Conservation (phyloP, 2,888 invertebrate genomes). For the Idaea dimidiata region DNA sequence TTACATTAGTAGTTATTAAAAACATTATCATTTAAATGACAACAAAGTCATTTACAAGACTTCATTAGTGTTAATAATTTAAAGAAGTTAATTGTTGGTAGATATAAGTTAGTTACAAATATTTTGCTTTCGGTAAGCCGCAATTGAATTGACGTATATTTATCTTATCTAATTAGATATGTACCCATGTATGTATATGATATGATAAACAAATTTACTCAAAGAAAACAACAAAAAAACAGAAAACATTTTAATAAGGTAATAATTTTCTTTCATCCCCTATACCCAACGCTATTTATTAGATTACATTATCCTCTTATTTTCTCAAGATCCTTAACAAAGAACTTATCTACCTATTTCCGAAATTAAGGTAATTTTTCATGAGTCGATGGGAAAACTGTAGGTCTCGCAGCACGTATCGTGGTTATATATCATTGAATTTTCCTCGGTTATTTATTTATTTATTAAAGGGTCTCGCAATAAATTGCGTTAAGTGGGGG, state of each 20-base stretch:
- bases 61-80: too few relatives aligned
- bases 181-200: not conserved
- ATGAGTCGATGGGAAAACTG: slow-evolving; percentile 40
- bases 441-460: slow-evolving; percentile 78
- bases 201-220: not conserved
- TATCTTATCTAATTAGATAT: not conserved
- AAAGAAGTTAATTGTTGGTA: too few relatives aligned
- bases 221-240: not conserved
- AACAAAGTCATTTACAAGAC: too few relatives aligned
- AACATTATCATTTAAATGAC: too few relatives aligned
- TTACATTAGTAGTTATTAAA: too few relatives aligned
- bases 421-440: slow-evolving; percentile 74
- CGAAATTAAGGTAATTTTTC: slow-evolving; percentile 58
- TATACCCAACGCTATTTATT: slow-evolving; percentile 5
- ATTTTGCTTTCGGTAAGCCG: too few relatives aligned
- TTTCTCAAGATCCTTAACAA: slow-evolving; percentile 2
- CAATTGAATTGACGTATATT: not conserved
- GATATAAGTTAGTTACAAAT: too few relatives aligned
- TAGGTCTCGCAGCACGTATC: slow-evolving; percentile 48
- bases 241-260: not conserved
- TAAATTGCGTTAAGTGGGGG: slow-evolving; percentile 81
- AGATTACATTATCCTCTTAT: slow-evolving; percentile 4
- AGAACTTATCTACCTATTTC: slow-evolving; percentile 30
- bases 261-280: not conserved
- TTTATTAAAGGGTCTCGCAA: slow-evolving; percentile 78